Conservation (phyloP, 2,888 invertebrate genomes). For the Blastobasis lacticolella region DNA sequence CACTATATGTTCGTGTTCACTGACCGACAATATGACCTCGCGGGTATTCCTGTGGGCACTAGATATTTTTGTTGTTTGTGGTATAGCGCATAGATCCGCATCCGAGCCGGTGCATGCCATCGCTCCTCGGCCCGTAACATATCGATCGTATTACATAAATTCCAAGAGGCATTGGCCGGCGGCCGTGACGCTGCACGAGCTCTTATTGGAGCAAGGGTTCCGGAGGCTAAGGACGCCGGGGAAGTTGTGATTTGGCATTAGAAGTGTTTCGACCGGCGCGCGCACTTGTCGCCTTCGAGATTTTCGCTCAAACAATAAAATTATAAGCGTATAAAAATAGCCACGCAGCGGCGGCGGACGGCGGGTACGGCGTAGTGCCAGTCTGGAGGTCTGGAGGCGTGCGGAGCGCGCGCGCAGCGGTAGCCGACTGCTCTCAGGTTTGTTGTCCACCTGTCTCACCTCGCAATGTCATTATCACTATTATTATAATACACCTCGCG, state of each 20-base stretch:
- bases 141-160: too few species aligned
- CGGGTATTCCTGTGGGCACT: too few species aligned
- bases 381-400: conserved; percentile 60
- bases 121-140: too few species aligned
- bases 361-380: conserved; percentile 38
- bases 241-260: conserved; percentile 52
- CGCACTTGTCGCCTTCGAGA: conserved; percentile 60
- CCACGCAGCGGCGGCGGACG: conserved; percentile 36
- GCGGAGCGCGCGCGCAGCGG: conserved; percentile 51
- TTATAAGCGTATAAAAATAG: conserved; percentile 70
- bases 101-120: too few species aligned
- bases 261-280: conserved; percentile 52
- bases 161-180: too few species aligned
- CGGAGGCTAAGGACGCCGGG: conserved; percentile 25
- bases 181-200: too few species aligned
- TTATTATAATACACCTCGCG: conserved; percentile 43
- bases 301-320: conserved; percentile 71
- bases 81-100: too few species aligned
- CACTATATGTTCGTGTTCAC: too few species aligned
- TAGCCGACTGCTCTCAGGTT: conserved; percentile 56
- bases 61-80: too few species aligned
- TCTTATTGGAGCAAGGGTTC: too few species aligned
- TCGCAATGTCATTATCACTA: conserved; percentile 68
- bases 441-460: conserved; percentile 55
- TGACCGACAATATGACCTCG: too few species aligned